Evolutionary conservation across 2,888 invertebrate species (phyloP).

Genomic region (Anaspis maculata): DNA sequence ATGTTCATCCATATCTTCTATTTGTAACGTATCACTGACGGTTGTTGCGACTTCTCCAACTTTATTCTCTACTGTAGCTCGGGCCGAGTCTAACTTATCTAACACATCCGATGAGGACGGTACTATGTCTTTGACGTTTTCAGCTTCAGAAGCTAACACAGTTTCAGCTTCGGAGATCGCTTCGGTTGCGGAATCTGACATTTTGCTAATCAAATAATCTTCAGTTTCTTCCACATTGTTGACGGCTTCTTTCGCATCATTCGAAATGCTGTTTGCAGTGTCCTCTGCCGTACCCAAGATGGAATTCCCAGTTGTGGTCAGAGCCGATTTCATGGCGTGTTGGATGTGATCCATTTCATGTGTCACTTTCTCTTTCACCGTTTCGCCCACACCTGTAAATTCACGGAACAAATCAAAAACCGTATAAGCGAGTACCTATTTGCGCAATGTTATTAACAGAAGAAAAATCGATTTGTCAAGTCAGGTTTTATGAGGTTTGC

Average conservation of each 20-base stretch:
- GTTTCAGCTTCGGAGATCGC: constrained; percentile 37
- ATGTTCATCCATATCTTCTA: constrained; percentile 29
- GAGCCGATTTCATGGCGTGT: constrained; percentile 31
- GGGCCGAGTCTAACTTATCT: constrained; percentile 7
- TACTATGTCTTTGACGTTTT: constrained; percentile 22
- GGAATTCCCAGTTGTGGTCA: constrained; percentile 33
- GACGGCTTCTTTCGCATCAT: constrained; percentile 23
- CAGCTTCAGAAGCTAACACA: constrained; percentile 32
- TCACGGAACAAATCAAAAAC: too few species aligned
- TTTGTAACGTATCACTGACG: constrained; percentile 23
- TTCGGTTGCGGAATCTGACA: constrained; percentile 27
- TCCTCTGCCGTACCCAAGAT: constrained; percentile 35
- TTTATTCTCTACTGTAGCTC: constrained; percentile 15
- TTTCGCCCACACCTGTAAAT: constrained; percentile 30
- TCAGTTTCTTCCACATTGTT: constrained; percentile 21
- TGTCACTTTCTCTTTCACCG: constrained; percentile 30
- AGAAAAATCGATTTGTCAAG: too few species aligned
- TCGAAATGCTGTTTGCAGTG: constrained; percentile 28
- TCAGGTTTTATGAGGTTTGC: constrained; percentile 2
- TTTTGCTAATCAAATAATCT: constrained; percentile 26
- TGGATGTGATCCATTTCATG: constrained; percentile 35
- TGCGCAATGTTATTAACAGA: too few species aligned
- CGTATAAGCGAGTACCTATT: too few species aligned
- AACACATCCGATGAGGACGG: constrained; percentile 7
- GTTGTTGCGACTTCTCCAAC: constrained; percentile 20